Base-by-base conservation (phyloP, 2,888 invertebrate genomes). In the Chaitophorus viminalis region DNA sequence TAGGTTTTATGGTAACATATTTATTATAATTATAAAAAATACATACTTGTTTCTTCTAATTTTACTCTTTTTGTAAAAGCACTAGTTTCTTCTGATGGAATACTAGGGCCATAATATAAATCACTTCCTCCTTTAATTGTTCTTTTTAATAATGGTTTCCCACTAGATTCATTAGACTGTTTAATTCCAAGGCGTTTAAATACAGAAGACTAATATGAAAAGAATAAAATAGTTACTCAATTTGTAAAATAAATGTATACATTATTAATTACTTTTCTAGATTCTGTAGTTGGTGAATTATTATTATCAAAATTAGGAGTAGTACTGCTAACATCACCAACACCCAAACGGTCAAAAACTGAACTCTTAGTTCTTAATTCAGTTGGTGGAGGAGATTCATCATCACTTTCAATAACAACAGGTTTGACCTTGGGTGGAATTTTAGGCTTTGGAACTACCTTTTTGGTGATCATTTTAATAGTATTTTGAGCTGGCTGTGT, bases 261-360 rank as follows among this genome's bases (percentile, higher is more conserved):
- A 70, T 33, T 3, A 70, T 1, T 0, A 52, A 72, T 85, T 78
- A 87, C 87, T 74, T 87, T 87, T 87, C 31, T 87, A 5, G 87
- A 46, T 9, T 87, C 87, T 31, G 87, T 60, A 76, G 33, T 29
- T 25, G 79, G 11, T 46, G 31, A 39, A 79, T 81, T 87, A 81
- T 52, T 77, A 85, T 33, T 85, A 85, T 87, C 87, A 33, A 75
- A 65, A 75, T 87, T 87, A 9, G 87, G 81, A 65, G 87, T 87
- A 46, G 87, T 87, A 81, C 87, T 87, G 79, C 87, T 87, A 39
- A 87, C 87, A 87, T 87, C 87, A 33, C 87, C 87, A 31, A 87
- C 87, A 70, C 87, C 87, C 31, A 87, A 74, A n/a, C 87, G 87
- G 60, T 87, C 87, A 81, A 87, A 87, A 87, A 87, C 87, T 74